Base-by-base conservation (phyloP, 2,797 vertebrate genomes). In the Semotilus atromaculatus region DNA sequence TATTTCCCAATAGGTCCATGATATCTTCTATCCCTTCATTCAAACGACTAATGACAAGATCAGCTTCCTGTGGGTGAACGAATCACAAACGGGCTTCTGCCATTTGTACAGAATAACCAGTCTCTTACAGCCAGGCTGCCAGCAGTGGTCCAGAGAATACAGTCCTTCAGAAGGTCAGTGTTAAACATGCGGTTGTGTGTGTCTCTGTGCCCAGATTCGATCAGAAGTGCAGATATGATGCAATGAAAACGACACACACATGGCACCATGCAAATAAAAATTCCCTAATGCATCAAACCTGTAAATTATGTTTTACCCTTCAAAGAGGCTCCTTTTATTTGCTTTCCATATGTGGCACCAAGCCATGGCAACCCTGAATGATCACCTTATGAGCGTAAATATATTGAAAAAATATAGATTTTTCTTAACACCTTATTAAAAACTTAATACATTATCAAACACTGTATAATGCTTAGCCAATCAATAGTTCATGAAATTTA, bases 21-120 rank as follows among this genome's bases (percentile, higher is more conserved):
- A 97, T 88, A 96, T 97, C 88, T 97, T 97, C 91, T 96, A 97
- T 83, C 95, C 96, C 26, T 96, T 97, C 87, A 78, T 95, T 84
- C 96, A 96, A 34, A 91, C 91, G 0, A 94, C 93, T 82, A 95
- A 95, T 7, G 94, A 96, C 4, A 95, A 97, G 64, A 91, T 97
- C 83, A 92, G 92, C 74, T 97, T 97, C 86, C 91, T 97, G 76
- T 95, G 95, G 43, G 95, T 95, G 91, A 97, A 96, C 0, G 96
- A 97, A 86, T 96, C 96, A 87, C 95, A 95, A 81, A 97, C 96
- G 0, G 96, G 96, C 10, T 97, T 97, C 89, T 96, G 96, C 74
- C 96, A 97, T 91, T 89, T 97, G 36, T 97, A 97, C 93, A 94
- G 90, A 90, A 94, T 96, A 88, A 96, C 94, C 0, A 94, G 92